Conservation (phyloP, 2,888 invertebrate species). For the Scrobipalpa costella region DNA sequence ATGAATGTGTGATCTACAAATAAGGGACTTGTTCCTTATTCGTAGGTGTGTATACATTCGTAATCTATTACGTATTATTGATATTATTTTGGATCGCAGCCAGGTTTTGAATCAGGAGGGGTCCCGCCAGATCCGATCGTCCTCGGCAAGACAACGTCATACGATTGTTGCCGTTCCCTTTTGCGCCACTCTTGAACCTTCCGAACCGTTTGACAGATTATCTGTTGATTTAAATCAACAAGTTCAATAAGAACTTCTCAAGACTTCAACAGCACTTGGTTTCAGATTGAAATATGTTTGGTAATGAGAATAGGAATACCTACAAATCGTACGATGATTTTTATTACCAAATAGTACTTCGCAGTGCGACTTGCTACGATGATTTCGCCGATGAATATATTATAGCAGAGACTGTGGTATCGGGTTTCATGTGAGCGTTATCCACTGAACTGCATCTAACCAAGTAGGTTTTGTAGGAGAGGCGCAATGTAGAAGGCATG, state of each 20-base stretch:
- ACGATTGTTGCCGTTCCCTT: no score
- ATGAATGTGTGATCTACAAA: no score
- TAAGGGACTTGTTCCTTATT: no score
- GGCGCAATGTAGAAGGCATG: not conserved
- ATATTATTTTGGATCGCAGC: conserved; percentile 32
- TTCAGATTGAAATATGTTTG: not conserved
- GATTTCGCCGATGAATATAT: conserved; percentile 6
- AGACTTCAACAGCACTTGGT: not conserved
- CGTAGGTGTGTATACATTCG: conserved; percentile 56
- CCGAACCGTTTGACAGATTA: no score
- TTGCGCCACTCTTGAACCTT: no score
- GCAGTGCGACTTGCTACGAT: not conserved
- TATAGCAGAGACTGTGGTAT: conserved; percentile 23
- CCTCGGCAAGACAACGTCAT: no score
- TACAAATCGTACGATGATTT: not conserved
- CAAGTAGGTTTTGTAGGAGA: not conserved
- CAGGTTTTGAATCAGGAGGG: no score
- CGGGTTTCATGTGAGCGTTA: not conserved
- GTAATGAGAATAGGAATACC: not conserved
- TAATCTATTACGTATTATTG: conserved; percentile 40
- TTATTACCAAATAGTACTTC: not conserved
- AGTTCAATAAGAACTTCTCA: no score
- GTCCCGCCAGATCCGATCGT: no score
- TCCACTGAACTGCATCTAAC: not conserved
- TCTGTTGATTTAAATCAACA: no score